Evolutionary conservation across 2,888 invertebrate genomes (phyloP).

Genomic region (Isoperla grammatica): DNA sequence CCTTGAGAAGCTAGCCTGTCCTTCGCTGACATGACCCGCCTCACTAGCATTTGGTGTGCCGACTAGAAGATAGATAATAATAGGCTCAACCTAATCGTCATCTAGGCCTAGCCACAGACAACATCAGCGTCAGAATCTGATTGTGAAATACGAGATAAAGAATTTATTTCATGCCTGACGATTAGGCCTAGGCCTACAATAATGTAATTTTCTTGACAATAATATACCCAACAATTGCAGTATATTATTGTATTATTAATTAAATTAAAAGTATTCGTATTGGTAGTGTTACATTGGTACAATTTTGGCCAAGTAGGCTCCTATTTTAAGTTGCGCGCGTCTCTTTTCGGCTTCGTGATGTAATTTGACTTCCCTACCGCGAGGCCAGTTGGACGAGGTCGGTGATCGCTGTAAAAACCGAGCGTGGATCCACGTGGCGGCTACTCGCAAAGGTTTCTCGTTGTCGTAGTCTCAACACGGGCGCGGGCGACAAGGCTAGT

Average conservation of each 20-base stretch:
- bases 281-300: no score
- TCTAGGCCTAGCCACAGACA: no score
- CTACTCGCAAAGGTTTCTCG: slow-evolving; percentile 22
- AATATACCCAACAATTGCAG: no score
- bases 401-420: slow-evolving; percentile 33
- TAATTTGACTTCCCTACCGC: slow-evolving; percentile 31
- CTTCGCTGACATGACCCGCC: slow-evolving; percentile 15
- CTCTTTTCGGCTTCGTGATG: slow-evolving; percentile 20
- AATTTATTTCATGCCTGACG: no score
- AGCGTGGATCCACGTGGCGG: slow-evolving; percentile 31
- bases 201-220: no score
- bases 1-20: not conserved
- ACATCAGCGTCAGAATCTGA: no score
- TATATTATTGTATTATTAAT: no score
- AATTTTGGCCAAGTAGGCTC: no score
- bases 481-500: not conserved
- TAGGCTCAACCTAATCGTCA: no score
- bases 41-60: slow-evolving; percentile 5
- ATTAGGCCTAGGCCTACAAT: no score
- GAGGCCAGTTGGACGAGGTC: slow-evolving; percentile 34
- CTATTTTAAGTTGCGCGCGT: slow-evolving; percentile 5
- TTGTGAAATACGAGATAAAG: no score
- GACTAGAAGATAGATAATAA: not conserved
- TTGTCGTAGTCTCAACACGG: not conserved
- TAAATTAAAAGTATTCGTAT: no score